Conservation (phyloP, 2,113 vertebrate genomes). For the Ramphastos sulfuratus region DNA sequence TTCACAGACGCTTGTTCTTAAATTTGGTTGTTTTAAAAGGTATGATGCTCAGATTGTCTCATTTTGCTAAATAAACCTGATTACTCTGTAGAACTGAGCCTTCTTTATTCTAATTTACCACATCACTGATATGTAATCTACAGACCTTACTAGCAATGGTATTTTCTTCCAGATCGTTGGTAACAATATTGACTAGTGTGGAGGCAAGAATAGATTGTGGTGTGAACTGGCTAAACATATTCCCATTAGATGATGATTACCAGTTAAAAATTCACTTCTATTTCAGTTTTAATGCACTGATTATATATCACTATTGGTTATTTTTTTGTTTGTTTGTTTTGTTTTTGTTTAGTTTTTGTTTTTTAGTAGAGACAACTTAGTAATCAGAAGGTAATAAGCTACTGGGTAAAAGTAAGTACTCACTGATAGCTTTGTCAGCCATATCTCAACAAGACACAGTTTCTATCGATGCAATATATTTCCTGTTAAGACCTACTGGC, state of each 20-base stretch:
- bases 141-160: background rate
- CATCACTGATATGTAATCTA: background rate
- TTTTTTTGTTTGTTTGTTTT: no score
- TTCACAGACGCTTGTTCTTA: background rate
- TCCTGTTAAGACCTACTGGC: background rate
- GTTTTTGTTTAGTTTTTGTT: background rate
- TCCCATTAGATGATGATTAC: background rate
- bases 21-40: background rate
- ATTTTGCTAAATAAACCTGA: background rate
- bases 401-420: background rate
- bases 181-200: background rate
- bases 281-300: background rate
- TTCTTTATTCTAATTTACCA: background rate
- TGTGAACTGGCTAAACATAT: background rate
- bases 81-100: background rate
- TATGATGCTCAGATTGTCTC: background rate
- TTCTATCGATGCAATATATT: background rate
- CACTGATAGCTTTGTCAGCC: background rate
- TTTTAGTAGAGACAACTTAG: background rate
- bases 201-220: background rate
- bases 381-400: background rate
- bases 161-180: background rate
- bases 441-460: background rate
- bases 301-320: background rate
- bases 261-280: background rate